A percentile compares a stretch with the other conserved stretches of the same genome.
Evolutionary conservation across 2,113 vertebrate species (phyloP).

Genomic region (Maylandia zebra): DNA sequence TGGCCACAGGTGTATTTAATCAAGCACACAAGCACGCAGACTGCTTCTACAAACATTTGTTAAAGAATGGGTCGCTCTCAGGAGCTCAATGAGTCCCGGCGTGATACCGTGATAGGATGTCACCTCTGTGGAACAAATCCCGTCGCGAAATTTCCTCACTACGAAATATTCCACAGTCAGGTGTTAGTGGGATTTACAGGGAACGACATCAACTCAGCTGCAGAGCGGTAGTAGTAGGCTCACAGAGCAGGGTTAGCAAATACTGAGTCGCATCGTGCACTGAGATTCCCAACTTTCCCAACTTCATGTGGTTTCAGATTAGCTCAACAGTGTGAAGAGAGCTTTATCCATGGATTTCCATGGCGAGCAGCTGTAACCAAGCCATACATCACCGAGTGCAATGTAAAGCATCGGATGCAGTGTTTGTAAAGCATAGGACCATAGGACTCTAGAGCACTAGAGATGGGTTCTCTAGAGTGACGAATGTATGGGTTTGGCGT

Average conservation of each 20-base stretch:
- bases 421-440: background rate
- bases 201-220: background rate
- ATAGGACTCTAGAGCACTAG: background rate
- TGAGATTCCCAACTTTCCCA: background rate
- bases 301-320: background rate
- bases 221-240: background rate
- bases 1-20: background rate
- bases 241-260: background rate
- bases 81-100: fast-evolving
- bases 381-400: background rate
- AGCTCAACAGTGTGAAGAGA: background rate
- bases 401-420: background rate
- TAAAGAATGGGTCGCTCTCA: background rate
- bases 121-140: background rate
- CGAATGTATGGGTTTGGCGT: background rate
- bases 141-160: background rate
- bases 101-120: background rate
- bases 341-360: background rate
- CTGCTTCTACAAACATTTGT: background rate
- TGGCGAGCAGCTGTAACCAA: background rate
- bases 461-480: background rate
- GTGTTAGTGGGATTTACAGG: background rate
- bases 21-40: background rate
- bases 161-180: background rate
- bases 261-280: background rate